These are phyloP conservation scores for Microhierax caerulescens DNA, from an alignment of 2,797 vertebrate genomes.

Conservation along the genomic window DNA sequence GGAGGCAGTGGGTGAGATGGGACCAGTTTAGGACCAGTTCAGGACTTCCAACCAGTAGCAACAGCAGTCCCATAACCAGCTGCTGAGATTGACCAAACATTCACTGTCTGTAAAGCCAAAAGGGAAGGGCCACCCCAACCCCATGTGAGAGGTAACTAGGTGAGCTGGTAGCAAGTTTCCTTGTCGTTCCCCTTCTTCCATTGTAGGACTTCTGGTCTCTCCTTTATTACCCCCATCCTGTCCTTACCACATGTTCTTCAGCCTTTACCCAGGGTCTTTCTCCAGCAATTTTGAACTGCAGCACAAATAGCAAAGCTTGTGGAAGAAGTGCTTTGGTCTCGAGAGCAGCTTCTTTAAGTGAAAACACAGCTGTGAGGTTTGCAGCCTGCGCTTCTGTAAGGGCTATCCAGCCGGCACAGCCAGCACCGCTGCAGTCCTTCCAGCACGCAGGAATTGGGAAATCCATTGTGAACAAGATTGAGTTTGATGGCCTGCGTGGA, in stretches of 20 bases:
- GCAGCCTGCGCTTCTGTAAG: conserved; percentile 56
- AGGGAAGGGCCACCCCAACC: neutral
- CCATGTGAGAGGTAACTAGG: neutral
- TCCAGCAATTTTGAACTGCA: conserved; percentile 31
- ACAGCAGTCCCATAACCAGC: neutral
- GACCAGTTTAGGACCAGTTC: neutral
- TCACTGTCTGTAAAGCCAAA: neutral
- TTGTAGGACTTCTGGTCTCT: neutral
- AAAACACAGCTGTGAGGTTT: conserved; percentile 74
- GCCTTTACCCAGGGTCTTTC: conserved; percentile 6
- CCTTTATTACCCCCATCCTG: neutral
- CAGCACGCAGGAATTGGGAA: conserved; percentile 72
- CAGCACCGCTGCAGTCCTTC: conserved; percentile 66
- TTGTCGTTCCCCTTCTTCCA: neutral
- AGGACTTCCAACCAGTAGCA: neutral
- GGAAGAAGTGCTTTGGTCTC: conserved; percentile 57
- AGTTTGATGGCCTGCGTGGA: conserved; percentile 69
- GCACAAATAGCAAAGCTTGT: conserved; percentile 33
- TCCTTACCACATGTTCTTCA: conserved; percentile 11
- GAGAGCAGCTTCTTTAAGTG: conserved; percentile 71
- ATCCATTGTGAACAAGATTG: conserved; percentile 72
- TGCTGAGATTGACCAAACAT: neutral
- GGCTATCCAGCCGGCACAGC: conserved; percentile 51
- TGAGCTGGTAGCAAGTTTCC: neutral
- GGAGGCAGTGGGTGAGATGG: neutral